Conservation (phyloP, 2,797 vertebrate species). For the Eurystomus glaucurus region DNA sequence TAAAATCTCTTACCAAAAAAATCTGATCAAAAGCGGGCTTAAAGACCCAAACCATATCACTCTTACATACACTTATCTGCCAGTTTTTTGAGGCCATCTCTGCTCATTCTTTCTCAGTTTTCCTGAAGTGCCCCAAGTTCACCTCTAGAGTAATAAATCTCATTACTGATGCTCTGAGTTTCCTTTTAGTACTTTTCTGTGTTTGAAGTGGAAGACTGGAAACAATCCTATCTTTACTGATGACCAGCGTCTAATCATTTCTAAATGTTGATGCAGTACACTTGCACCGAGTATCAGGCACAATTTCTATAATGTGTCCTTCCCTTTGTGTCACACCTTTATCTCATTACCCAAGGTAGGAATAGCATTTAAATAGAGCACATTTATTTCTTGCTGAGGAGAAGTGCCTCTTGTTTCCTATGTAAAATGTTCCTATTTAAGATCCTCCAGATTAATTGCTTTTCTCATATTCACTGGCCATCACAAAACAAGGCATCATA, state of each 20-base stretch:
- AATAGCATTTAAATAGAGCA: background rate
- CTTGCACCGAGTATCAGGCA: background rate
- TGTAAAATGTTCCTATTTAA: background rate
- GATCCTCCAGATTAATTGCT: background rate
- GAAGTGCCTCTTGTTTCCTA: background rate
- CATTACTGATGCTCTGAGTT: background rate
- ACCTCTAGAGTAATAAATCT: background rate
- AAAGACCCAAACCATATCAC: background rate
- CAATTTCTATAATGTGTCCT: background rate
- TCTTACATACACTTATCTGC: background rate
- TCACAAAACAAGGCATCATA: background rate
- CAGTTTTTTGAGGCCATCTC: background rate
- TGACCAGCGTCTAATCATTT: background rate
- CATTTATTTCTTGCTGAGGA: background rate
- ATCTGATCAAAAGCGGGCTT: background rate
- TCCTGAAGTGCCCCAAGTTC: background rate
- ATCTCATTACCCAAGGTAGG: background rate
- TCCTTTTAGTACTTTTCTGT: background rate
- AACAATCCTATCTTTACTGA: background rate
- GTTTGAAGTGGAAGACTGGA: slow-evolving; percentile 2
- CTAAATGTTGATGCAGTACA: background rate
- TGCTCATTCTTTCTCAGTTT: background rate
- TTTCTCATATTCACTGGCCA: background rate
- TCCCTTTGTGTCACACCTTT: background rate
- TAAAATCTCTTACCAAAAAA: background rate